Evolutionary conservation across 2,888 invertebrate species (phyloP).

Genomic region (Deilephila elpenor): DNA sequence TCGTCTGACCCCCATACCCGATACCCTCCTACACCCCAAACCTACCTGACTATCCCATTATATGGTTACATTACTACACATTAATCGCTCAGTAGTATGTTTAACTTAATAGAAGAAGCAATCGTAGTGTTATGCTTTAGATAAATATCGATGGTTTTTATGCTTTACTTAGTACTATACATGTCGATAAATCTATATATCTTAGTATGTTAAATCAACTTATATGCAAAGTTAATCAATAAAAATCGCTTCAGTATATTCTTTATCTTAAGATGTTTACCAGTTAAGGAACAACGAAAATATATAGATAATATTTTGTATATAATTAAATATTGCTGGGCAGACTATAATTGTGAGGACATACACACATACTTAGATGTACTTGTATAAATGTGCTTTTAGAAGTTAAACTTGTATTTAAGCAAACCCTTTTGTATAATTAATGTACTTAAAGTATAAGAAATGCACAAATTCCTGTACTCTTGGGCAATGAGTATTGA

Average conservation of each 20-base stretch:
- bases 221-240: neutral
- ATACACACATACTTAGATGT: constrained; percentile 27
- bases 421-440: constrained; percentile 56
- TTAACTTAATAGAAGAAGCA: neutral
- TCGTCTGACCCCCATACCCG: constrained; percentile 58
- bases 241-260: neutral
- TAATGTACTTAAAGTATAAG: constrained; percentile 35
- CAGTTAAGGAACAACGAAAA: constrained; percentile 40
- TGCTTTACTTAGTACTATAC: constrained; percentile 1
- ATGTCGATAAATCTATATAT: neutral
- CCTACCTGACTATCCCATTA: neutral
- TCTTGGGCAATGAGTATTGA: constrained; percentile 79
- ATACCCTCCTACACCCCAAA: neutral
- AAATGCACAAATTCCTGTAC: constrained; percentile 64
- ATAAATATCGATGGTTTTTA: neutral
- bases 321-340: constrained; percentile 52
- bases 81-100: neutral
- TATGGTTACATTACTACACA: neutral
- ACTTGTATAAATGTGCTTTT: constrained; percentile 28
- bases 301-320: constrained; percentile 34
- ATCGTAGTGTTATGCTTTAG: neutral
- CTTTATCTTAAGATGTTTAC: constrained; percentile 9
- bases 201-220: neutral
- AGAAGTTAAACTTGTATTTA: constrained; percentile 40
- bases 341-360: constrained; percentile 54